phyloP scores from a whole-genome alignment of 53 echinoderm and acorn worm species.

The Echinarachnius parma region DNA sequence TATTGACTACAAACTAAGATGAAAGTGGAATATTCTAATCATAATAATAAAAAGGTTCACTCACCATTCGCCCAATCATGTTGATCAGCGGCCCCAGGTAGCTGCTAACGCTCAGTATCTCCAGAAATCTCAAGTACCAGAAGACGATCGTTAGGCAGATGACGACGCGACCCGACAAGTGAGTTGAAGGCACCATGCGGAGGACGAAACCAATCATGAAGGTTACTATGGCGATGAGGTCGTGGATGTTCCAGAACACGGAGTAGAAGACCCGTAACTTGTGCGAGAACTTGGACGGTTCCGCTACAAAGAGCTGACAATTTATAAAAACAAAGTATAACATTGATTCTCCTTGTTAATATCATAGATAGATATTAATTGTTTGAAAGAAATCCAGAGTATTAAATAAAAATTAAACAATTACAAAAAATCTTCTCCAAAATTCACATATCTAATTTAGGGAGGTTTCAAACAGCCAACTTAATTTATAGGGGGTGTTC shows the following conservation, averaged over 20 bases:
- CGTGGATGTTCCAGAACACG: constrained; percentile 74
- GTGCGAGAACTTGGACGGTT: constrained; percentile 63
- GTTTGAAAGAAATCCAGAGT: too few relatives aligned
- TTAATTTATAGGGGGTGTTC: too few relatives aligned
- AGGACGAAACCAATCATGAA: constrained; percentile 81
- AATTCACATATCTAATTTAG: too few relatives aligned
- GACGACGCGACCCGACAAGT: constrained; percentile 70
- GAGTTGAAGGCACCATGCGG: constrained; percentile 62
- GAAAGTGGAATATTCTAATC: too few relatives aligned
- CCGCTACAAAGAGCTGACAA: constrained; percentile 69
- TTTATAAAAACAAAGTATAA: background rate
- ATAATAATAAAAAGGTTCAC: too few relatives aligned
- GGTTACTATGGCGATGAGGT: constrained; percentile 65
- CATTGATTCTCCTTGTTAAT: too few relatives aligned
- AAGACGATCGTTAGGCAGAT: constrained; percentile 74
- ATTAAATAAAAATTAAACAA: too few relatives aligned
- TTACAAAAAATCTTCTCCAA: too few relatives aligned
- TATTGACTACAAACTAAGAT: too few relatives aligned
- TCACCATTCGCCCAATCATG: constrained; percentile 99
- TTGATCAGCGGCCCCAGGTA: constrained; percentile 95
- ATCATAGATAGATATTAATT: too few relatives aligned
- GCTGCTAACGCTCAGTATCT: constrained; percentile 87
- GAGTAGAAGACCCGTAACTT: constrained; percentile 87
- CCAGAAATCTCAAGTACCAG: constrained; percentile 89
- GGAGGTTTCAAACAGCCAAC: too few relatives aligned